Evolutionary conservation across 2,113 vertebrate species (phyloP), one percentile per base, ranked within the genome.

Genomic region (Apaloderma vittatum): DNA sequence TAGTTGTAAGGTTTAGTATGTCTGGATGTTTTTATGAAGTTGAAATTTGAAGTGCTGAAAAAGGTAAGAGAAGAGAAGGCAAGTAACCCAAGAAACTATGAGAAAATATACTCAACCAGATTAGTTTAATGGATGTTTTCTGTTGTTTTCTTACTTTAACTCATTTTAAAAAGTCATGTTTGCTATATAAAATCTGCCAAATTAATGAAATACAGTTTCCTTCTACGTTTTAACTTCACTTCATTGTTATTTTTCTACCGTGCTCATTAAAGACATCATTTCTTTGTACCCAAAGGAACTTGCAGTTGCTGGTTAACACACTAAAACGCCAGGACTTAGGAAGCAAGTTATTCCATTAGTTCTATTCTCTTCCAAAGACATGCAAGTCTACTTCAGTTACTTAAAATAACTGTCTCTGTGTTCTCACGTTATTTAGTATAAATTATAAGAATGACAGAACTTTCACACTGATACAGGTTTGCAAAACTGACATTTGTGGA

Each of bases 211-310:
- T 37, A 48, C 34, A 72, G 55, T 89, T 89, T 92, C 40, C 21
- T 95, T 93, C 26, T 70, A 32, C 16, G 40, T 45, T 94, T 83
- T 95, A 92, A 82, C 68, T 30, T 63, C 75, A 94, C 59, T 54
- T 86, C 67, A 17, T 40, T 74, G 46, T 54, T 59, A 67, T 66
- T 90, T 34, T 79, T 71, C 74, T 75, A 24, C 45, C 24, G 4
- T 86, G 40, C 62, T 93, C 46, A 34, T 85, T 79, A 85, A 67
- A 86, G 34, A n/a, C 40, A 54, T 79, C 1, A 36, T 86, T 90
- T 88, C 55, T 73, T 82, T 86, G 51, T 43, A 59, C 11, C 45
- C 40, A 66, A 57, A 88, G 40, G 71, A 94, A 61, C 26, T 65
- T 34, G 16, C 46, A 70, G 52, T 66, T 79, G 30, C 62, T 83